Conservation (phyloP, 2,888 invertebrate species). For the Acleris holmiana region DNA sequence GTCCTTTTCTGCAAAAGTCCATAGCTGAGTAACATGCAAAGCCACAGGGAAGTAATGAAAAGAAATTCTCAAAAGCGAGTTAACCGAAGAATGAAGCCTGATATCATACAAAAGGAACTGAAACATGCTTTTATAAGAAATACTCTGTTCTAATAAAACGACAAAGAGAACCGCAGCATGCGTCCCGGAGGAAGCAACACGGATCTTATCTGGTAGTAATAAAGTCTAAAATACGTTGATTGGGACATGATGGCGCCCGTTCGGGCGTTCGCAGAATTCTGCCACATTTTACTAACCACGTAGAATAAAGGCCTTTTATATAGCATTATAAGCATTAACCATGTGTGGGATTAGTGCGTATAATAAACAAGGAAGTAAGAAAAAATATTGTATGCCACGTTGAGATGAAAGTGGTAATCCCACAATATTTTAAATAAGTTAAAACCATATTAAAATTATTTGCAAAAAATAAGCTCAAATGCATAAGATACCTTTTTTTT, state of each 20-base stretch:
- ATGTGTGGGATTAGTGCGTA: conserved; percentile 6
- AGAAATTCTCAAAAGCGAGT: conserved; percentile 18
- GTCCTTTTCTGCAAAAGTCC: too few relatives aligned
- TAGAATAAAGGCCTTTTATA: conserved; percentile 9
- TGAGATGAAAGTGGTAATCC: too few relatives aligned
- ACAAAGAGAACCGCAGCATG: conserved; percentile 21
- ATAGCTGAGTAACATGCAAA: conserved; percentile 9
- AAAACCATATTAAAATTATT: too few relatives aligned
- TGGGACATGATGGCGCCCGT: not conserved
- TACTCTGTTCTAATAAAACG: conserved; percentile 17
- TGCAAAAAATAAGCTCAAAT: too few relatives aligned
- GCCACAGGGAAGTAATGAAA: conserved; percentile 12
- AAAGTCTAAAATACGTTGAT: conserved; percentile 13
- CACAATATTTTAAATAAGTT: too few relatives aligned
- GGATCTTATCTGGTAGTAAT: conserved; percentile 3
- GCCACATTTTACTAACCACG: conserved; percentile 21
- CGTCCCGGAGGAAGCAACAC: not conserved
- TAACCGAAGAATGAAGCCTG: conserved; percentile 21
- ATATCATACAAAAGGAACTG: conserved; percentile 31
- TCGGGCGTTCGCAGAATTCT: conserved; percentile 6
- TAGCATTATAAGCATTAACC: conserved; percentile 19
- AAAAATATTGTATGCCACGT: too few relatives aligned
- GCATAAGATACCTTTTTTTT: too few relatives aligned
- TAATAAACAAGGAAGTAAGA: not conserved
- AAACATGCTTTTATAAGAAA: conserved; percentile 30